Evolutionary conservation across 2,113 vertebrate genomes (phyloP), one percentile per base, ranked within the genome.

Genomic region (Dipodomys ordii): DNA sequence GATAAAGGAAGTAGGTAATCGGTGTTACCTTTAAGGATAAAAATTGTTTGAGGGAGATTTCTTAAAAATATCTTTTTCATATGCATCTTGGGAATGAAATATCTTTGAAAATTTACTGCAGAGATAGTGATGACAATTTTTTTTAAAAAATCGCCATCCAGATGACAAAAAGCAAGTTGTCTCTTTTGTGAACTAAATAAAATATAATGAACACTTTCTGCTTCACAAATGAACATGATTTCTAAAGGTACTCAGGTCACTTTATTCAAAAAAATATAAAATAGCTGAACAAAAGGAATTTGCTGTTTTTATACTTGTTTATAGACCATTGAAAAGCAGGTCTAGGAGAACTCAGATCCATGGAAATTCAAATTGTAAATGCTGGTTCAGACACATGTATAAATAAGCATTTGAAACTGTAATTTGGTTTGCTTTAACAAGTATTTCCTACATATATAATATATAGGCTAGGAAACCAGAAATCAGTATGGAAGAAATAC

Each of bases 351-450:
- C 18, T n/a, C 27, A n/a, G 32, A 7, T 53, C 83, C 23, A 69
- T n/a, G 20, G 49, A 87, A 82, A 93, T 92, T 88, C 53, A 91
- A 81, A 94, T 74, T 86, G n/a, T 80, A 53, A 35, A 6, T 80
- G 28, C 7, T 13, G 4, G 18, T 65, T 71, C 87, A 69, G 27
- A 82, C 69, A 65, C 11, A 81, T 12, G 12, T 77, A 94, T 65
- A 87, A 32, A 87, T 16, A 88, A 28, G 6, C 64, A 74, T 84
- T 92, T 92, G 25, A 77, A 93, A 83, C 81, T 67, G 19, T 35
- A 92, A 90, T 82, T 69, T 69, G 9, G 53, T 92, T 96, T 95
- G 62, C 28, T 62, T 92, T 65, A 86, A 92, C 2, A 84, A 87
- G 49, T 76, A 78, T 57, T 44, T 86, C 6, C 19, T 93, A 19